Evolutionary conservation across 2,888 invertebrate species (phyloP), one percentile per base, ranked within the genome.

Genomic region (Mimachlamys varia): DNA sequence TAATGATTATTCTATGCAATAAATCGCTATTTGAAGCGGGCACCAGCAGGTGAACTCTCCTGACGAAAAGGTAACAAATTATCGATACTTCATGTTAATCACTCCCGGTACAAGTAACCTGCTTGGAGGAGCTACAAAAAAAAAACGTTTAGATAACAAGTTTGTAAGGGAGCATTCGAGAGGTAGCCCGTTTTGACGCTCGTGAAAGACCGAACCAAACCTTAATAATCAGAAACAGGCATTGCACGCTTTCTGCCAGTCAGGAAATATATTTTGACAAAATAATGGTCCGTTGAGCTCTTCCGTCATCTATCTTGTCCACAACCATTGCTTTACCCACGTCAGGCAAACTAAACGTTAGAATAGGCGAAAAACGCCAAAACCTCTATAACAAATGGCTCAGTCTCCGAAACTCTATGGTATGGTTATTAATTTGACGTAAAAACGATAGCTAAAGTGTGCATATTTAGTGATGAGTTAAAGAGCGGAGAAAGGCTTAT

Each of bases 351-450:
- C 76, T 22, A 19, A 58, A 58, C 58, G 58, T 22, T 58, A 27
- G 76, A 76, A 27, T 33, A 76, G 33, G 76, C 76, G 12, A 76
- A 33, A 76, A 76, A 12, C 12, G 13, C 22, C 76, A 76, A 33
- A 27, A 33, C 4, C 33, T 33, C 76, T 13, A 76, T 76, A 76
- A 76, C 76, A 5, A 27, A 76, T 33, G 33, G 13, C 33, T 76
- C 15, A 76, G 33, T 76, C 76, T 76, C 53, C 17, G 5, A 53
- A 53, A 53, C 19, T 33, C 12, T 15, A 15, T 33, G 76, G 33
- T 33, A 76, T 15, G 13, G 76, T 76, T 76, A 76, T 76, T 76
- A 76, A 76, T 76, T 76, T 76, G 76, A 76, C 76, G 76, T 33
- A 76, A 33, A 76, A 33, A 27, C 33, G 76, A 33, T 27, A 76